A percentile compares a stretch with the other conserved stretches of the same genome.
These are phyloP conservation scores for Umimayanthus kanabou DNA, from an alignment of 92 coral and sea anemone genomes.

Conservation along the genomic window DNA sequence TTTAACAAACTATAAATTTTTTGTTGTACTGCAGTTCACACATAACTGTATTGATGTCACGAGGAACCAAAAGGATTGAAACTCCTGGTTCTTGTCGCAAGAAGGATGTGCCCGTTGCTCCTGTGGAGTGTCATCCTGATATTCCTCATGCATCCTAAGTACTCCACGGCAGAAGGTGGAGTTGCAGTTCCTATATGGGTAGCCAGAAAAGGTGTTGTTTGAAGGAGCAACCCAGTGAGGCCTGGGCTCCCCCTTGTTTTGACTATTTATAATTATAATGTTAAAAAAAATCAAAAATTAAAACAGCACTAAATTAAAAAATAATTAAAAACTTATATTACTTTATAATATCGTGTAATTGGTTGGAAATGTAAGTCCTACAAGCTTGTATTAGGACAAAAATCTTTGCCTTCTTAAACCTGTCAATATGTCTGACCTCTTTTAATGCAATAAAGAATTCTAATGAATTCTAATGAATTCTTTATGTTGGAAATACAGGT, in stretches of 20 bases:
- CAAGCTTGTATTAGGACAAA: no score
- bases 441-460: no score
- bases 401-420: no score
- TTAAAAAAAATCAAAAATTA: not conserved
- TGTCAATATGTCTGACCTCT: no score
- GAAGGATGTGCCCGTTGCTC: not conserved
- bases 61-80: not conserved
- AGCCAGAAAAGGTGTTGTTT: slow-evolving; percentile 32
- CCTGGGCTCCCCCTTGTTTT: not conserved
- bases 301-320: no score
- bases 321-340: no score
- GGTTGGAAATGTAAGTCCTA: no score
- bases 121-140: slow-evolving; percentile 7
- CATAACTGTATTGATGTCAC: not conserved
- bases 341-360: no score
- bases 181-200: slow-evolving; percentile 11
- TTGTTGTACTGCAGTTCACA: not conserved
- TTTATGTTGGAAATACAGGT: no score
- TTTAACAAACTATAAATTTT: not conserved
- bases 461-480: no score
- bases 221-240: not conserved
- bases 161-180: slow-evolving; percentile 6
- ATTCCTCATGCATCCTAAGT: not conserved
- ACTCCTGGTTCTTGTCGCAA: not conserved
- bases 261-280: not conserved